A percentile compares a stretch with the other conserved stretches of the same genome.
phyloP scores from a whole-genome alignment of 35 echinoderm and acorn worm species.

The Heliocidaris erythrogramma region DNA sequence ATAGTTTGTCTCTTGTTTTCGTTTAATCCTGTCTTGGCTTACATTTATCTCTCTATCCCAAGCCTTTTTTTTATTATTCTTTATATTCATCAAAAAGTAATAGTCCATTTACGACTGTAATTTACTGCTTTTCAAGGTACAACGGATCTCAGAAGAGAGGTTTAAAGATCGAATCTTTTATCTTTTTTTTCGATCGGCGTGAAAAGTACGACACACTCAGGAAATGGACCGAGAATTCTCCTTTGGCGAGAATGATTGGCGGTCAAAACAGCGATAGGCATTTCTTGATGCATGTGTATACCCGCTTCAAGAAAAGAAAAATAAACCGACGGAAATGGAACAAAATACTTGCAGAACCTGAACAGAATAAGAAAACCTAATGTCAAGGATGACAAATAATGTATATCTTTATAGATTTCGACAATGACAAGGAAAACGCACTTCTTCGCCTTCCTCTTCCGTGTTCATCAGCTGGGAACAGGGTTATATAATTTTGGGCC shows the following conservation, averaged over 20 bases:
- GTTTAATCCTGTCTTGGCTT: too few species aligned
- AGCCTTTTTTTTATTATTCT: neutral
- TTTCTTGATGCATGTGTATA: neutral
- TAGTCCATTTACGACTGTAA: neutral
- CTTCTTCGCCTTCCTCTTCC: too few species aligned
- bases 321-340: too few species aligned
- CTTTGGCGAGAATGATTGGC: neutral
- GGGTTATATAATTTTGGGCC: too few species aligned
- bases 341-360: too few species aligned
- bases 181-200: neutral
- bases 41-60: neutral
- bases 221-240: neutral
- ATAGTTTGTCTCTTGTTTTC: too few species aligned
- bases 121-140: neutral
- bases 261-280: neutral
- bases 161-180: slow-evolving; percentile 3
- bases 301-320: too few species aligned
- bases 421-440: too few species aligned
- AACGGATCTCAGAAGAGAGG: neutral
- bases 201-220: neutral
- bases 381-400: too few species aligned
- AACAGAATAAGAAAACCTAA: too few species aligned
- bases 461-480: too few species aligned
- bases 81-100: neutral
- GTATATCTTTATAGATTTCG: too few species aligned